These are phyloP conservation scores for Tachina fera DNA, from an alignment of 2,888 invertebrate species.

Conservation along the genomic window DNA sequence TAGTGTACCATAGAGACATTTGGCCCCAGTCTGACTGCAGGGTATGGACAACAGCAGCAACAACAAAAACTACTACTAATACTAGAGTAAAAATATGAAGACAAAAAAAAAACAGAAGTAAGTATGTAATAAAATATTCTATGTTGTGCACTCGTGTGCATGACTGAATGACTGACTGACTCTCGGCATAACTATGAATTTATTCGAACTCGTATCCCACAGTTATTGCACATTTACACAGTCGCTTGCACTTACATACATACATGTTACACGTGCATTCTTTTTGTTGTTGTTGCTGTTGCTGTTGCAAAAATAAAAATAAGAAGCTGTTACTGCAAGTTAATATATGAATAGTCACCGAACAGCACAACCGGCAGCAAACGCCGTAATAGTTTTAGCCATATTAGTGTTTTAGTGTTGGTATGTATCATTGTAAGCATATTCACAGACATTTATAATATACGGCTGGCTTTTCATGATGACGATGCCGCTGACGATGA, in stretches of 20 bases:
- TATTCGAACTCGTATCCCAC: slow-evolving; percentile 15
- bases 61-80: slow-evolving; percentile 12
- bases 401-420: slow-evolving; percentile 20
- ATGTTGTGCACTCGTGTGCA: slow-evolving; percentile 28
- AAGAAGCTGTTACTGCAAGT: slow-evolving; percentile 25
- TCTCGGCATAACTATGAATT: slow-evolving; percentile 24
- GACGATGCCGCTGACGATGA: slow-evolving; percentile 28
- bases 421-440: slow-evolving; percentile 4
- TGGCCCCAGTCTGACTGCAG: neutral
- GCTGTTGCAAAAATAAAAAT: neutral
- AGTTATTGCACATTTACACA: slow-evolving; percentile 34
- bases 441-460: slow-evolving; percentile 45
- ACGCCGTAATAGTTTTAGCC: neutral
- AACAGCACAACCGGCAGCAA: slow-evolving; percentile 23
- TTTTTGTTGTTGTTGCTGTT: slow-evolving; percentile 13
- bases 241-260: slow-evolving; percentile 31
- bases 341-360: slow-evolving; percentile 20
- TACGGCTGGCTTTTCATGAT: slow-evolving; percentile 43
- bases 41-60: neutral
- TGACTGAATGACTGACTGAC: slow-evolving; percentile 41
- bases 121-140: slow-evolving; percentile 46
- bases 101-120: slow-evolving; percentile 15
- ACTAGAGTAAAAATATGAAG: neutral
- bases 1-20: too few relatives aligned
- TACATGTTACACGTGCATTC: slow-evolving; percentile 31